These are phyloP conservation scores for Cairina moschata DNA, from an alignment of 2,113 vertebrate genomes.

Conservation along the genomic window DNA sequence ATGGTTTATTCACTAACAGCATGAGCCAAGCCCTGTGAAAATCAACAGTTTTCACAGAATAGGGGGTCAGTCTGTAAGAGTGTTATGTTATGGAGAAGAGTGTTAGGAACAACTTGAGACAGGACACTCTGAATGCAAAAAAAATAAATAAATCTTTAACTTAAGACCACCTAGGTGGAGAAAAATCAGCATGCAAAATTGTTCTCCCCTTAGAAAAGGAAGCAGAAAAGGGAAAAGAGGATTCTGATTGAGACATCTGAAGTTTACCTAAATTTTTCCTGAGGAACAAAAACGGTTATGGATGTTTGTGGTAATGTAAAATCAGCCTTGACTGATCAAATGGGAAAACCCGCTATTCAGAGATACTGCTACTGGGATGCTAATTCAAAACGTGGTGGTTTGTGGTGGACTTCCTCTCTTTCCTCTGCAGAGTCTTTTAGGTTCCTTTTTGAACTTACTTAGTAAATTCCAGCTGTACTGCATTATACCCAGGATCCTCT, in stretches of 20 bases:
- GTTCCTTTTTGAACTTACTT: not conserved
- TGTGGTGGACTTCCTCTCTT: not conserved
- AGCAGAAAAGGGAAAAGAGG: not conserved
- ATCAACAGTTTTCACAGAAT: not conserved
- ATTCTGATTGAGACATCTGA: not conserved
- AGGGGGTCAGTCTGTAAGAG: not conserved
- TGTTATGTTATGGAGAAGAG: not conserved
- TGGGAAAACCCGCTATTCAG: not conserved
- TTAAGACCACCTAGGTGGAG: not conserved
- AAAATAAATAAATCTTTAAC: not conserved
- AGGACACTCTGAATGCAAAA: not conserved
- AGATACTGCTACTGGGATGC: not conserved
- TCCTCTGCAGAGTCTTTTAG: not conserved
- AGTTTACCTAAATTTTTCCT: not conserved
- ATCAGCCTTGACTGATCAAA: not conserved
- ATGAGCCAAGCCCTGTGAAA: not conserved
- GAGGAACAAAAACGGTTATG: not conserved
- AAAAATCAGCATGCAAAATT: not conserved
- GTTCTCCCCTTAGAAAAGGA: not conserved
- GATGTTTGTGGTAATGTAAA: not conserved
- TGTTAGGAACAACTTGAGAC: not conserved
- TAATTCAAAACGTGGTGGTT: not conserved
- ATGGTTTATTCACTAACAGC: not conserved
- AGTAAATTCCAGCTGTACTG: not conserved
- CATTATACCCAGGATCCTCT: not conserved